Base-by-base conservation (phyloP, 2,113 vertebrate species). In the Cinclus mexicanus region DNA sequence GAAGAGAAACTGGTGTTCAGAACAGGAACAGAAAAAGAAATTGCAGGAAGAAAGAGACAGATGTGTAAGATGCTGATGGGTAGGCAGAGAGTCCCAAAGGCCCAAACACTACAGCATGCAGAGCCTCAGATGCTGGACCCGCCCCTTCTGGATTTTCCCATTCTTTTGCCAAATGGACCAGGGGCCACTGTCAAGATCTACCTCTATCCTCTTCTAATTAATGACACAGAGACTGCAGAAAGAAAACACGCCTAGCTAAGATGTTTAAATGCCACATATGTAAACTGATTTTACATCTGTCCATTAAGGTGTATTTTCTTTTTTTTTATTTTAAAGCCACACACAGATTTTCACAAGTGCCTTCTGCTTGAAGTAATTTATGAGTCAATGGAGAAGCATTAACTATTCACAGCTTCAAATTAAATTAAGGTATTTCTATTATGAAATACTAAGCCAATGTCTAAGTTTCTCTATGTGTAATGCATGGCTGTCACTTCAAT, bases 21-120 rank as follows among this genome's bases (percentile, higher is more conserved):
- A 95, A 93, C 9, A 56, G 79, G 57, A 96, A 89, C 39, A 78
- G 83, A 81, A 80, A 94, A 84, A 83, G 59, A 89, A 94, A 87
- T 17, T 64, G 56, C 35, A 84, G 29, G 71, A 57, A 90, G 37
- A 49, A 21, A 88, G 19, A 63, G 7, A 65, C 22, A 80, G 50
- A 75, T 1, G 2, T 37, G n/a, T 22, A 68, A 79, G 55, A 53
- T 6, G 8, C 29, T 55, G 44, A 68, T 7, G 19, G 9, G 11
- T 63, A 70, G 72, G 56, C 21, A 15, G 23, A 64, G 11, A 84
- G 39, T 37, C n/a, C 26, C 35, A 26, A 67, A 68, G 26, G n/a
- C 46, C 8, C 56, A 59, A 18, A 23, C 19, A 59, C 35, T 65
- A 70, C 12, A 55, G 47, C 44, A 39, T 2, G 8, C 1, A 6